These are phyloP conservation scores for Chloroclysta siterata DNA, from an alignment of 2,888 invertebrate species.

Conservation along the genomic window DNA sequence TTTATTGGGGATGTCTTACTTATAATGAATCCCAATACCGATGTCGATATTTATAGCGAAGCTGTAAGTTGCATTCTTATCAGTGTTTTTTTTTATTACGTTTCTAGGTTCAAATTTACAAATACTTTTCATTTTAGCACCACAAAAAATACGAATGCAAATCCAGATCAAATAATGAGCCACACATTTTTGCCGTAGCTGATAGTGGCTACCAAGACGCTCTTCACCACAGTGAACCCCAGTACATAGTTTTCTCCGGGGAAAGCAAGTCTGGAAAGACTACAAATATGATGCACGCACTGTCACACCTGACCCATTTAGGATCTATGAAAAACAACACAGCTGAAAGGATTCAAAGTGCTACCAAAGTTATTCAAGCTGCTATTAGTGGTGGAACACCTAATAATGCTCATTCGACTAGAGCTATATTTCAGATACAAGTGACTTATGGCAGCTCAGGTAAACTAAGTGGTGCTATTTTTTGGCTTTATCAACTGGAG, in stretches of 20 bases:
- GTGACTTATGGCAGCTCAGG: constrained; percentile 93
- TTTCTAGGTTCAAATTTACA: neutral
- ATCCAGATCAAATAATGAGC: constrained; percentile 94
- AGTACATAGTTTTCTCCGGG: constrained; percentile 94
- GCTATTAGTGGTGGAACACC: constrained; percentile 94
- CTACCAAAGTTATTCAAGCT: constrained; percentile 89
- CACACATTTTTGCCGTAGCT: constrained; percentile 95
- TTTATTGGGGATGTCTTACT: constrained; percentile 93
- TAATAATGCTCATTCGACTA: constrained; percentile 93
- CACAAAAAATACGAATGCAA: constrained; percentile 93
- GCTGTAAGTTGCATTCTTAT: constrained; percentile 80
- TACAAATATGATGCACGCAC: constrained; percentile 90
- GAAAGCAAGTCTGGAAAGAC: constrained; percentile 97
- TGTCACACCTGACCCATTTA: constrained; percentile 92
- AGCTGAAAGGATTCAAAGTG: constrained; percentile 87
- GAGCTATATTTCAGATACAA: constrained; percentile 92
- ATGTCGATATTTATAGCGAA: constrained; percentile 89
- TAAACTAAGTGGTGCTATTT: constrained; percentile 94
- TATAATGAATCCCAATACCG: constrained; percentile 91
- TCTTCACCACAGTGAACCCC: constrained; percentile 93
- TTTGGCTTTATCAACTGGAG: constrained; percentile 94
- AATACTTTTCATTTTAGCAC: constrained; percentile 82
- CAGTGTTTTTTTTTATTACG: neutral
- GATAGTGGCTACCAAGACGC: constrained; percentile 96
- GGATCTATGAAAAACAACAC: constrained; percentile 90